Percentiles rank a stretch among this genome's conserved stretches.
phyloP scores from a whole-genome alignment of 2,113 vertebrate genomes.

The Myiagra hebetior region DNA sequence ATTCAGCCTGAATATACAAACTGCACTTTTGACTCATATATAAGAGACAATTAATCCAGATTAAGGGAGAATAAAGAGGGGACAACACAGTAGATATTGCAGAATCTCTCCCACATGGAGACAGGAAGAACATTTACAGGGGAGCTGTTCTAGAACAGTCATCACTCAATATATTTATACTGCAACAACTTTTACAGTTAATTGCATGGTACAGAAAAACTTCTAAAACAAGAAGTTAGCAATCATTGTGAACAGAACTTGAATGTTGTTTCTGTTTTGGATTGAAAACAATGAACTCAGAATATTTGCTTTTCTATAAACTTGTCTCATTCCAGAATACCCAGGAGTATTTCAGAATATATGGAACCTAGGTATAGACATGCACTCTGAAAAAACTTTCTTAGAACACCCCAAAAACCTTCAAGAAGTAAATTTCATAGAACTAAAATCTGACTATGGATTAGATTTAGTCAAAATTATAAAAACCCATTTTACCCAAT shows the following conservation, averaged over 20 bases:
- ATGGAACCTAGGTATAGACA: not conserved
- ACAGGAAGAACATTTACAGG: not conserved
- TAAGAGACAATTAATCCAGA: not conserved
- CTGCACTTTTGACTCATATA: not conserved
- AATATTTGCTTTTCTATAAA: not conserved
- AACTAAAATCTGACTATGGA: not conserved
- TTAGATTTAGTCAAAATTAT: not conserved
- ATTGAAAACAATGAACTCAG: not conserved
- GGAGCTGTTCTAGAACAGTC: not conserved
- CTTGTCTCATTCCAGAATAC: not conserved
- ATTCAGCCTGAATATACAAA: not conserved
- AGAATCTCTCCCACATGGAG: not conserved
- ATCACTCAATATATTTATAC: not conserved
- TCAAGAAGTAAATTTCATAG: not conserved
- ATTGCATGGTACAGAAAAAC: not conserved
- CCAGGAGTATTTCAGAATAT: not conserved
- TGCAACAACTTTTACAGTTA: not conserved
- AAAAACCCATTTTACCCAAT: not conserved
- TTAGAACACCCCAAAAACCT: not conserved
- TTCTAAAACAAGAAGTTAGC: not conserved
- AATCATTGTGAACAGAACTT: not conserved
- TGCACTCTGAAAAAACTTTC: not conserved
- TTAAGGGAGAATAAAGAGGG: not conserved
- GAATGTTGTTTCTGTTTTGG: not conserved
- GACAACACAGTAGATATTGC: not conserved